These are phyloP conservation scores for Morinoia aosen DNA, from an alignment of 2,888 invertebrate genomes.

Conservation along the genomic window DNA sequence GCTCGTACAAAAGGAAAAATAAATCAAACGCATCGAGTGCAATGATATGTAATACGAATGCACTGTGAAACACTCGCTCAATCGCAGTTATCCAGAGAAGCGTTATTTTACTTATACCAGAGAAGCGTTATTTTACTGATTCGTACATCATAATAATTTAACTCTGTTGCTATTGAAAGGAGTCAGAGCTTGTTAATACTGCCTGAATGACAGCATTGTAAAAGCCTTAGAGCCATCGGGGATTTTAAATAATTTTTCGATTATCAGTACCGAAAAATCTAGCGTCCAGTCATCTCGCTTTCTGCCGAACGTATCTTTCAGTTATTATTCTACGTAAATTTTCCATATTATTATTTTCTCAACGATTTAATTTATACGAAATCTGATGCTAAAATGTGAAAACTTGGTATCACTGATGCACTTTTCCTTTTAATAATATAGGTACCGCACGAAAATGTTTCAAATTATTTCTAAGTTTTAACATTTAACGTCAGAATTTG, in stretches of 20 bases:
- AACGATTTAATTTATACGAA: too few relatives aligned
- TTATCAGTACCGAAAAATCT: background rate
- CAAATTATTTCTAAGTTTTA: too few relatives aligned
- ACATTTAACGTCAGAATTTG: too few relatives aligned
- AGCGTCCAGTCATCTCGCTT: background rate
- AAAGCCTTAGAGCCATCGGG: background rate
- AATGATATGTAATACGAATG: background rate
- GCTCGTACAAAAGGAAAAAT: background rate
- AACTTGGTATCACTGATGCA: too few relatives aligned
- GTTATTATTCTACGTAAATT: background rate
- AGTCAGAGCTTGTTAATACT: background rate
- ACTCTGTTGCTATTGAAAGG: too few relatives aligned
- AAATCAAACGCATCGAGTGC: background rate
- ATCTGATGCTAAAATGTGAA: too few relatives aligned
- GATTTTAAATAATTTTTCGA: background rate
- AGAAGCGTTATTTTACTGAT: background rate
- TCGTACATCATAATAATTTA: background rate
- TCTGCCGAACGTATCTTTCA: background rate
- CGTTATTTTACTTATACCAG: background rate
- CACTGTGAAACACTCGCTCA: background rate
- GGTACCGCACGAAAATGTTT: too few relatives aligned
- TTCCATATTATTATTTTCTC: background rate
- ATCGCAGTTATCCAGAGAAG: background rate
- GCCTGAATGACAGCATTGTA: background rate
- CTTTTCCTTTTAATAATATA: too few relatives aligned